Conservation (phyloP, 2,888 invertebrate genomes). For the Cephus nigrinus region DNA sequence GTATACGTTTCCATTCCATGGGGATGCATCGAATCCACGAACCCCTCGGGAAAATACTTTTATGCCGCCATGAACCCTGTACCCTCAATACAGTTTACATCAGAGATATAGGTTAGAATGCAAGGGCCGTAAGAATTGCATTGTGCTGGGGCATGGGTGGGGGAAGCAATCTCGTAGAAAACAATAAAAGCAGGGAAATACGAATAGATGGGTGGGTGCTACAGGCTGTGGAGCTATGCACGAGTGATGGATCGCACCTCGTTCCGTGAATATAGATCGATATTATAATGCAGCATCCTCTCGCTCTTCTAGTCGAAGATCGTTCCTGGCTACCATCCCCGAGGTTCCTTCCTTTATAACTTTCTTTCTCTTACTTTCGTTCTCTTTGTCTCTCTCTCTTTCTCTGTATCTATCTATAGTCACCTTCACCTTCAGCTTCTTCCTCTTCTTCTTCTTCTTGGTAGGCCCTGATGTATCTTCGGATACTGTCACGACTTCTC, state of each 20-base stretch:
- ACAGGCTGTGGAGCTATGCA: conserved; percentile 19
- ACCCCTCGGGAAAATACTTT: conserved; percentile 26
- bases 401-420: conserved; percentile 20
- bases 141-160: conserved; percentile 23
- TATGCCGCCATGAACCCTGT: conserved; percentile 36
- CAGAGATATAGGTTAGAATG: conserved; percentile 18
- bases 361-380: not conserved
- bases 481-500: conserved; percentile 46
- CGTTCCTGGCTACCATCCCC: not conserved
- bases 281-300: conserved; percentile 36
- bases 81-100: conserved; percentile 27
- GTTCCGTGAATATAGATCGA: conserved; percentile 49
- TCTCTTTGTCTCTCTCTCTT: not conserved
- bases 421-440: conserved; percentile 8
- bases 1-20: not conserved
- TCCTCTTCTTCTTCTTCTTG: conserved; percentile 1
- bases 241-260: conserved; percentile 48
- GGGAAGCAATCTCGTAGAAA: conserved; percentile 45
- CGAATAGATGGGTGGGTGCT: conserved; percentile 11
- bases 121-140: conserved; percentile 20
- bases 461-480: conserved; percentile 35
- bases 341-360: not conserved
- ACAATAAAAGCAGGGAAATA: conserved; percentile 42
- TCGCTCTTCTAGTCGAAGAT: conserved; percentile 1
- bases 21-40: not conserved